A percentile compares a stretch with the other conserved stretches of the same genome.
Evolutionary conservation across 2,797 vertebrate genomes (phyloP).

Genomic region (Hemibagrus guttatus): DNA sequence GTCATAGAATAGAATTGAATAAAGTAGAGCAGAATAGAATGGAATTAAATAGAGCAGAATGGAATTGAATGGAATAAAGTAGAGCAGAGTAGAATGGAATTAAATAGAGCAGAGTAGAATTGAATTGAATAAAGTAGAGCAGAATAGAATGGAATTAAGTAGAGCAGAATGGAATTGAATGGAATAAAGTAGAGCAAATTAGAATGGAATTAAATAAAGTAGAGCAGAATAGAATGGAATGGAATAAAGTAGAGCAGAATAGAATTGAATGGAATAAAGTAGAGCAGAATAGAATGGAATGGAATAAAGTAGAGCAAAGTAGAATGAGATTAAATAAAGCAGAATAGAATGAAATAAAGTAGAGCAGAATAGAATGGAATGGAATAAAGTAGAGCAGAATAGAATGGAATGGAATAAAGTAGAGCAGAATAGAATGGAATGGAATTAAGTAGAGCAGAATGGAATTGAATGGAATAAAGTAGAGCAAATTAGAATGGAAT

Average conservation of each 20-base stretch:
- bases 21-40: not conserved
- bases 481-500: not conserved
- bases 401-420: not conserved
- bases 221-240: not conserved
- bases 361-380: not conserved
- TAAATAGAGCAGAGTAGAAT: not conserved
- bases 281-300: not conserved
- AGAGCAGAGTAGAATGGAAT: not conserved
- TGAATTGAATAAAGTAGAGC: not conserved
- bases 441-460: not conserved
- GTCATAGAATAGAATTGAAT: not conserved
- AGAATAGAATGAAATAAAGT: too few relatives aligned
- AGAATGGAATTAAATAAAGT: not conserved
- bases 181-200: not conserved
- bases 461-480: not conserved
- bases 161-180: not conserved
- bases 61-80: not conserved
- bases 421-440: not conserved
- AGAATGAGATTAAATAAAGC: not conserved
- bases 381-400: not conserved
- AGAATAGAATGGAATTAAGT: not conserved
- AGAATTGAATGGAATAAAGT: not conserved
- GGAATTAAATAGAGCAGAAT: not conserved
- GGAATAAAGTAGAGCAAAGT: not conserved
- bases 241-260: too few relatives aligned